Base-by-base conservation (phyloP, 2,888 invertebrate species). In the Mesorhabditis belari region DNA sequence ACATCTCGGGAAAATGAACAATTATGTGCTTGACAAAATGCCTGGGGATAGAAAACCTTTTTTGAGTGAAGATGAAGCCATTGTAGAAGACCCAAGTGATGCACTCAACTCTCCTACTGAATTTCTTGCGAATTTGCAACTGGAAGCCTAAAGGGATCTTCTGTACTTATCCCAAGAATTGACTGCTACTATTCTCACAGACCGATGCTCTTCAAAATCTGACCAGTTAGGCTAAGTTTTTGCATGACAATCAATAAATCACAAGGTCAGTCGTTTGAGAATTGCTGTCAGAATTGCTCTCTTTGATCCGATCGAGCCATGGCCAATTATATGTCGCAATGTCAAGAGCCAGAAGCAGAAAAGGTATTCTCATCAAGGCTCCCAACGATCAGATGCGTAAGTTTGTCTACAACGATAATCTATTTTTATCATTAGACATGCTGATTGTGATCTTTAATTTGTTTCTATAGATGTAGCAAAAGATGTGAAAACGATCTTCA, bases 251-350 rank as follows among this genome's bases (percentile, higher is more conserved):
- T 55, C 28, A 5, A 61, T 59, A 51, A 70, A 59, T 19, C 65
- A 62, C 55, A 73, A 60, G 53, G 66, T 70, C 64, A 65, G 93
- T 77, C 93, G 93, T 92, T 93, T 93, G 84, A 94, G 93, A 69
- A 93, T 60, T 94, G 93, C 80, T 93, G 88, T 85, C 92, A 93
- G 77, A 93, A 93, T 81, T 95, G 94, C 82, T 94, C 93, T 49
- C 92, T 93, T 23, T 6, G 29, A 24, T 6, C 26, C 24, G 3
- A 49, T 35, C 51, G n/a, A 17, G 21, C 4, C 58, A 58, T 27
- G 58, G 58, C 4, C 50, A 49, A 3, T 51, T 58, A 5, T 58
- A 58, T 27, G 58, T 58, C 5, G 58, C 58, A 2, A n/a, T 58
- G 58, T 19, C n/a, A n/a, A n/a, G n/a, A n/a, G n/a, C n/a, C n/a